A percentile compares a stretch with the other conserved stretches of the same genome.
Conservation (phyloP, 2,888 invertebrate genomes). For the Tetheella fluctuosa region DNA sequence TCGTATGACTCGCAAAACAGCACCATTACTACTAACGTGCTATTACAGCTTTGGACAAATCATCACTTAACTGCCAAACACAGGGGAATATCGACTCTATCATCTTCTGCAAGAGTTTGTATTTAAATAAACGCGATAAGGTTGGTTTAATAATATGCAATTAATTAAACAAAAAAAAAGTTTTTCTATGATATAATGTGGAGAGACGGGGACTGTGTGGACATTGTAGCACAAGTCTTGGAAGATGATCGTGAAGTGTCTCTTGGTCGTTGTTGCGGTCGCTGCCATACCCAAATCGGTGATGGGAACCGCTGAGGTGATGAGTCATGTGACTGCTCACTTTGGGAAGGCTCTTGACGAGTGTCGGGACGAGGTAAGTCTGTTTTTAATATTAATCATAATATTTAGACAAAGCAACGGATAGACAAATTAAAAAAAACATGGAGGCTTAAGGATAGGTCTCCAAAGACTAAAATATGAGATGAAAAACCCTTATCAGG, state of each 20-base stretch:
- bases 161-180: slow-evolving; percentile 35
- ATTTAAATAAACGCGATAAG: slow-evolving; percentile 11
- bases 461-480: too few relatives aligned
- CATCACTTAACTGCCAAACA: slow-evolving; percentile 22
- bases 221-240: slow-evolving; percentile 12
- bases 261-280: slow-evolving; percentile 38
- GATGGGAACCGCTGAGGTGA: slow-evolving; percentile 67
- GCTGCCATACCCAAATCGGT: slow-evolving; percentile 29
- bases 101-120: slow-evolving; percentile 8
- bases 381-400: neutral
- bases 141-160: slow-evolving; percentile 28
- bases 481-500: too few relatives aligned
- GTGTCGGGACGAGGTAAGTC: slow-evolving; percentile 72
- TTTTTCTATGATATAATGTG: slow-evolving; percentile 40
- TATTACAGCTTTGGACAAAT: slow-evolving; percentile 37
- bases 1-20: slow-evolving; percentile 36
- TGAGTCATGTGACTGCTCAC: slow-evolving; percentile 79
- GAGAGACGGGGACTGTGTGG: slow-evolving; percentile 14
- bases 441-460: too few relatives aligned
- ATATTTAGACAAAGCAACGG: too few relatives aligned
- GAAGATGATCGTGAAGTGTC: slow-evolving; percentile 33
- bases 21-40: slow-evolving; percentile 24
- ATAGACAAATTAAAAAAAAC: too few relatives aligned
- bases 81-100: slow-evolving; percentile 23
- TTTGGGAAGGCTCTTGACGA: slow-evolving; percentile 72